Conservation (phyloP, 2,113 vertebrate species). For the Neomonachus schauinslandi region DNA sequence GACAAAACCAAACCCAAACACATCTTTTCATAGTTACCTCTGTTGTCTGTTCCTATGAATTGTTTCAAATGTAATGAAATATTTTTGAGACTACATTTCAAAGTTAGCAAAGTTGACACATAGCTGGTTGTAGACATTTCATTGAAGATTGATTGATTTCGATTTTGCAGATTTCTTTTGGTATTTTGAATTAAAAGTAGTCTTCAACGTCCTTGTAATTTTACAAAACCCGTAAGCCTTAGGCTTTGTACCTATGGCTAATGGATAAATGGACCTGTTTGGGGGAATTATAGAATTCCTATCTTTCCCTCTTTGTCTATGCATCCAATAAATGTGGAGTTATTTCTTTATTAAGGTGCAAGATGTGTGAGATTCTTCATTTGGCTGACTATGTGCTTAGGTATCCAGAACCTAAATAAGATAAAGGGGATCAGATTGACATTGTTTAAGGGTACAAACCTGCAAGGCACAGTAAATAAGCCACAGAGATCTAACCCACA, state of each 20-base stretch:
- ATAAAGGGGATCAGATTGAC: not conserved
- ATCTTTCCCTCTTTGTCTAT: not conserved
- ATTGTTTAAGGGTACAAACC: not conserved
- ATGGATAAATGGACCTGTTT: not conserved
- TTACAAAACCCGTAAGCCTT: not conserved
- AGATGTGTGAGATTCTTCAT: not conserved
- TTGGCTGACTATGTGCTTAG: too few relatives aligned
- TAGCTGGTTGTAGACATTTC: not conserved
- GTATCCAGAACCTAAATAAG: not conserved
- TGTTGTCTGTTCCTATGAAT: not conserved
- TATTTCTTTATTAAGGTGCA: not conserved
- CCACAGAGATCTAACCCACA: not conserved
- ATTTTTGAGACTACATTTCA: not conserved
- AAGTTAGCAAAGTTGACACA: not conserved
- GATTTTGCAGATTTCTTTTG: not conserved
- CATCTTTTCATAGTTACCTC: not conserved
- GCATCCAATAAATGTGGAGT: not conserved
- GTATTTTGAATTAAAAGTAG: not conserved
- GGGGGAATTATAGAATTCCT: not conserved
- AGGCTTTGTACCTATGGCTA: not conserved
- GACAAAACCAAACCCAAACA: not conserved
- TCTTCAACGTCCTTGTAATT: not conserved
- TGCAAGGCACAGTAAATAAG: not conserved
- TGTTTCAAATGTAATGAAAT: not conserved
- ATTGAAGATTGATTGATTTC: not conserved